These are phyloP conservation scores for Mesochorus sp. DNA, from an alignment of 2,888 invertebrate species.

Conservation along the genomic window DNA sequence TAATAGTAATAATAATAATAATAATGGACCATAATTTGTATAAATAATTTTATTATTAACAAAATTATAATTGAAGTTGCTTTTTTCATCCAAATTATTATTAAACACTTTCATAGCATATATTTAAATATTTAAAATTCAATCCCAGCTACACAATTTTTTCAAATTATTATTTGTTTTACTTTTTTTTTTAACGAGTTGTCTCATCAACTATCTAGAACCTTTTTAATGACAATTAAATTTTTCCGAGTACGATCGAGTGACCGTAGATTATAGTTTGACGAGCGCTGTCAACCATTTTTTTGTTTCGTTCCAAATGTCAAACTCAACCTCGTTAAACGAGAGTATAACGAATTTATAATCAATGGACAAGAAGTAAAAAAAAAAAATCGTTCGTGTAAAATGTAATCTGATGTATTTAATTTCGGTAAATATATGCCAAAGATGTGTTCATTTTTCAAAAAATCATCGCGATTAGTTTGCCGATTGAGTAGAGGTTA, in stretches of 20 bases:
- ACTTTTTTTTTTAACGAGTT: no score
- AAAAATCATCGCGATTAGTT: conserved; percentile 54
- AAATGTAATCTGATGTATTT: conserved; percentile 37
- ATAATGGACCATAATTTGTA: no score
- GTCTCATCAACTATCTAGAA: not conserved
- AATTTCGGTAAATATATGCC: not conserved
- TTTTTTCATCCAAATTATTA: no score
- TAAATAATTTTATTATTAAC: no score
- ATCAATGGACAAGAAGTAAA: not conserved
- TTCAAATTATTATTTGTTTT: no score
- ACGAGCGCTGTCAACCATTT: conserved; percentile 65
- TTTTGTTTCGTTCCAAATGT: conserved; percentile 21
- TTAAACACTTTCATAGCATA: no score
- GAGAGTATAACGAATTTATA: not conserved
- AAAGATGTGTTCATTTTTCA: conserved; percentile 48
- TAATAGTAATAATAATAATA: no score
- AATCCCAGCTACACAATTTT: no score
- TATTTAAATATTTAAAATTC: no score
- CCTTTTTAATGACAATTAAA: not conserved
- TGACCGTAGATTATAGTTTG: conserved; percentile 73
- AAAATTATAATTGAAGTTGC: no score
- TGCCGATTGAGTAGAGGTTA: conserved; percentile 21
- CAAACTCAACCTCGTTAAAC: conserved; percentile 18
- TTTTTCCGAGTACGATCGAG: conserved; percentile 26
- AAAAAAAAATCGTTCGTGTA: conserved; percentile 17